phyloP scores from a whole-genome alignment of 2,113 vertebrate genomes.

The Azemiops feae region DNA sequence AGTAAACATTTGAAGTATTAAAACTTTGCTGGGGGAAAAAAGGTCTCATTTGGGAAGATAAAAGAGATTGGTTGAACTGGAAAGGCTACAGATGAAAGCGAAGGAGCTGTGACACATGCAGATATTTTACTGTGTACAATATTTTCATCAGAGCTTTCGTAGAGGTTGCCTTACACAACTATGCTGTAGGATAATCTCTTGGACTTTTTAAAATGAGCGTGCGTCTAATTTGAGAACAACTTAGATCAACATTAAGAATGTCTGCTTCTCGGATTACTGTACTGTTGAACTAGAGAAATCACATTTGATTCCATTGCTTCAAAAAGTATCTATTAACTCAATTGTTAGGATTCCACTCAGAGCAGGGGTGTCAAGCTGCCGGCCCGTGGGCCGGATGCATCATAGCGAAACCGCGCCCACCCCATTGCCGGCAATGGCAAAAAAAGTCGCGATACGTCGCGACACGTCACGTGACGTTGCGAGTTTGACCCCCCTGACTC shows the following conservation, averaged over 20 bases:
- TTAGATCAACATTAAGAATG: neutral
- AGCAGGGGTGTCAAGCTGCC: no score
- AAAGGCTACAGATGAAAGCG: neutral
- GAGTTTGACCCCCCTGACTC: no score
- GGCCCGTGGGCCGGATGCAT: no score
- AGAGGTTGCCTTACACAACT: neutral
- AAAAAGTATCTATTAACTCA: neutral
- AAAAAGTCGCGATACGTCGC: no score
- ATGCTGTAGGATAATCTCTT: neutral
- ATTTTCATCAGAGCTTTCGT: neutral
- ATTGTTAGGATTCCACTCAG: neutral
- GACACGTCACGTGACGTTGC: no score
- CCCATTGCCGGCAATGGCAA: no score
- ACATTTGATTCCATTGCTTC: neutral
- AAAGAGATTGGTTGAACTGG: neutral
- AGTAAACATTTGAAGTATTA: constrained; percentile 60
- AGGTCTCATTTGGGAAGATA: neutral
- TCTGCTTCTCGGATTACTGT: neutral
- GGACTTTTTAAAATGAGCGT: neutral
- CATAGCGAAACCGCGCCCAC: no score
- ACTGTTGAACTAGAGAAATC: constrained; percentile 3
- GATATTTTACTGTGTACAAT: neutral
- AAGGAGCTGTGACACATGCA: neutral
- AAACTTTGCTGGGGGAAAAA: neutral
- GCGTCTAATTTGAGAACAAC: neutral